Base-by-base conservation (phyloP, 2,113 vertebrate species). In the Regulus satrapa region DNA sequence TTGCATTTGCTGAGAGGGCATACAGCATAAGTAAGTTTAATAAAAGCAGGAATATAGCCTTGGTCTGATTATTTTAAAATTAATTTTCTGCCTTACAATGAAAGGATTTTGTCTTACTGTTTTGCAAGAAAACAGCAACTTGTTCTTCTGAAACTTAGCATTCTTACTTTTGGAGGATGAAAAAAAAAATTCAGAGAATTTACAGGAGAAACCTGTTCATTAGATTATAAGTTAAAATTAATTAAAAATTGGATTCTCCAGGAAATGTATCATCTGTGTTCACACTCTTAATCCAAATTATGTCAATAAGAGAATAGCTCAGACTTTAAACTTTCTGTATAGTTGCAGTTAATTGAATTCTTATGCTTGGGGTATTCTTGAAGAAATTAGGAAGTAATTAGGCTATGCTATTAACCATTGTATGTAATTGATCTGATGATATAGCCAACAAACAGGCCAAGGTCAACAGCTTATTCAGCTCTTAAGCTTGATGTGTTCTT, bases 351-450 rank as follows among this genome's bases (percentile, higher is more conserved):
- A 94, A 95, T 95, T 94, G 81, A 94, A 91, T 95, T 96, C 74
- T 75, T 94, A 92, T 95, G 89, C 91, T 89, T 92, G 66, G 86
- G 56, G 43, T 96, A 91, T 67, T 91, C 86, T 85, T 94, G 91
- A 95, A 95, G 93, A 95, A 95, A 94, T 94, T 96, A 92, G 54
- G 73, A 87, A 91, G 66, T 78, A 94, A 96, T 96, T 95, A 94
- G 58, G 24, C 89, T 85, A 29, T 72, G 54, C 74, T 92, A 91
- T 95, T 95, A 89, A 92, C 73, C 86, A 78, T 92, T 89, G 89
- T 76, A 95, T 92, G 64, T 87, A 89, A 94, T 87, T 96, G 80
- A 81, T 95, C 91, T 95, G 81, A 61, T 72, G 58, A 14, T 76
- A 58, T 41, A 85, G 62, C 32, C 73, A 87, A 87, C 69, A 94